phyloP scores from a whole-genome alignment of 2,113 vertebrate genomes.

The Scomber colias region DNA sequence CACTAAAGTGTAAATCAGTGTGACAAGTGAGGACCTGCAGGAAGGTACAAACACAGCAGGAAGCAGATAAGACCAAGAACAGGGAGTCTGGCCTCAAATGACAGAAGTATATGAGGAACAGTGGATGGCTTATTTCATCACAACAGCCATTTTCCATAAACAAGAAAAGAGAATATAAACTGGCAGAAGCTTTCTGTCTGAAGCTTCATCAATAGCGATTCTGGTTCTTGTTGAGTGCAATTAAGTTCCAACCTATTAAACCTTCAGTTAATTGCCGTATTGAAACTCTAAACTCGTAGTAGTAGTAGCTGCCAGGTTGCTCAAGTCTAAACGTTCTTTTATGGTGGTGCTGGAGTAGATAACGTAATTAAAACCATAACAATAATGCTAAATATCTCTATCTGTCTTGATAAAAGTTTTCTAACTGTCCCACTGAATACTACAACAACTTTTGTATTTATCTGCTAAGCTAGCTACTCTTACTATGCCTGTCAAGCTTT shows the following conservation, averaged over 20 bases:
- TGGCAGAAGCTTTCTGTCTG: background rate
- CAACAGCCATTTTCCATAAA: background rate
- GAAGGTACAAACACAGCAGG: constrained; percentile 48
- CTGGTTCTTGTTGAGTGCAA: background rate
- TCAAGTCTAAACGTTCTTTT: too few species aligned
- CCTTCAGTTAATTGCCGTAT: background rate
- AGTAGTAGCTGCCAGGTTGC: too few species aligned
- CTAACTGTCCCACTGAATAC: too few species aligned
- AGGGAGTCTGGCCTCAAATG: constrained; percentile 14
- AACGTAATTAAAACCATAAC: too few species aligned
- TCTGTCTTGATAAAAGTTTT: too few species aligned
- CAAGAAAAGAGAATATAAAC: background rate
- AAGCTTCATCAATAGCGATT: background rate
- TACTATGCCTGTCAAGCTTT: too few species aligned
- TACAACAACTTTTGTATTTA: too few species aligned
- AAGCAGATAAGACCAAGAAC: constrained; percentile 44
- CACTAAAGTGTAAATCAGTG: constrained; percentile 57
- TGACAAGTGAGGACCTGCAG: constrained; percentile 59
- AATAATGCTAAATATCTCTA: too few species aligned
- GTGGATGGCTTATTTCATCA: background rate
- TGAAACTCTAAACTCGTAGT: too few species aligned
- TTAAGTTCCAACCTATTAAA: background rate
- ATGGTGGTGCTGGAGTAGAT: too few species aligned
- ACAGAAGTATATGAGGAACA: background rate
- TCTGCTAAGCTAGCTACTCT: too few species aligned